phyloP scores from a whole-genome alignment of 2,797 vertebrate species.

The Gallirallus australis region DNA sequence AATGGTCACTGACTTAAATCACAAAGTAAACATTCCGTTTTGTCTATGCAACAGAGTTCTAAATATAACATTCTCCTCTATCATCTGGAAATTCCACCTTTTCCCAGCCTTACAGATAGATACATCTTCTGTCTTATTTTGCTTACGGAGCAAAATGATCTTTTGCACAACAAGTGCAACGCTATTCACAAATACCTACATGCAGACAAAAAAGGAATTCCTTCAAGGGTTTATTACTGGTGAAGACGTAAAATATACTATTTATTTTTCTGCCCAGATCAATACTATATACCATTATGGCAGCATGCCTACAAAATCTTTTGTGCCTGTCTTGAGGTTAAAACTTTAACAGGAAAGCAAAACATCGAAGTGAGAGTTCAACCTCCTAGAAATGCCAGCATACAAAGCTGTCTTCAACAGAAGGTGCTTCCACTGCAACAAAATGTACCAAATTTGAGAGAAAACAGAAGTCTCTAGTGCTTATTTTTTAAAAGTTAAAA shows the following conservation, averaged over 20 bases:
- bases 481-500: not conserved
- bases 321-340: not conserved
- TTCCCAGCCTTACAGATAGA: not conserved
- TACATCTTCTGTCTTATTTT: not conserved
- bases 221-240: conserved; percentile 80
- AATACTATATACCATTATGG: conserved; percentile 82
- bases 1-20: not conserved
- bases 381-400: not conserved
- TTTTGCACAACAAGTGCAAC: not conserved
- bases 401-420: not conserved
- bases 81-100: not conserved
- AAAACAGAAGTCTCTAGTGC: conserved; percentile 55
- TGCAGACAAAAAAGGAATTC: not conserved
- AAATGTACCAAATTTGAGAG: conserved; percentile 59
- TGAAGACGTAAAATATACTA: conserved; percentile 81
- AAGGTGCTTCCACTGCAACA: not conserved
- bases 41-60: not conserved
- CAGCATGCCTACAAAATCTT: conserved; percentile 6
- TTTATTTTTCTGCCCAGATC: conserved; percentile 86
- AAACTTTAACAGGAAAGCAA: not conserved
- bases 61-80: not conserved
- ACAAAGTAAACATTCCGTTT: not conserved
- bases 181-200: not conserved
- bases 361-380: not conserved
- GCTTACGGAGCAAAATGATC: not conserved